Conservation (phyloP, 2,888 invertebrate genomes). For the Pandemis heparana region DNA sequence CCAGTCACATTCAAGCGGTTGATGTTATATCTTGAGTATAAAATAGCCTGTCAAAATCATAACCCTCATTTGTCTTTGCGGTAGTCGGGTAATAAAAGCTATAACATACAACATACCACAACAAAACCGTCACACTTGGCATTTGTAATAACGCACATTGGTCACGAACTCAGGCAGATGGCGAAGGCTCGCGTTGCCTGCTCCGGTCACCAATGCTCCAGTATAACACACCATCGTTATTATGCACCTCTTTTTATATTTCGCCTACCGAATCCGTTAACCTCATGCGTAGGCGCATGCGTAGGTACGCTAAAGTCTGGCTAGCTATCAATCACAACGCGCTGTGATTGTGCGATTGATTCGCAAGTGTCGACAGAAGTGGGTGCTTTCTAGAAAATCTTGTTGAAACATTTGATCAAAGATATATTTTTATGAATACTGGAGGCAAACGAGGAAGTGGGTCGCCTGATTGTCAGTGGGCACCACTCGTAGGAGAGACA, state of each 20-base stretch:
- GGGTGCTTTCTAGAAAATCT: conserved; percentile 15
- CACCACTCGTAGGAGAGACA: not conserved
- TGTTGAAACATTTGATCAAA: not conserved
- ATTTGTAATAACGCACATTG: too few relatives aligned
- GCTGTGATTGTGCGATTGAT: conserved; percentile 46
- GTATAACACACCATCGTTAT: not conserved
- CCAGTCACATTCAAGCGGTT: too few relatives aligned
- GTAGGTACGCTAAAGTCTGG: conserved; percentile 66
- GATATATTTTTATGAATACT: not conserved
- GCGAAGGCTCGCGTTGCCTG: too few relatives aligned
- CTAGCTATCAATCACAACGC: conserved; percentile 59
- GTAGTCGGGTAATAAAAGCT: too few relatives aligned
- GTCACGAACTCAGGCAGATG: too few relatives aligned
- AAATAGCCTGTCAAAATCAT: too few relatives aligned
- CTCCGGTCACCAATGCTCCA: not conserved
- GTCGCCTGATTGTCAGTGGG: too few relatives aligned
- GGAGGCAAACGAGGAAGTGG: too few relatives aligned
- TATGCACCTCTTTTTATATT: conserved; percentile 15
- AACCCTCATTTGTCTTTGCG: too few relatives aligned
- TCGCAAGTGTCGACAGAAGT: conserved; percentile 40
- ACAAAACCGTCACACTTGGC: too few relatives aligned
- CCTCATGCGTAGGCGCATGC: conserved; percentile 63
- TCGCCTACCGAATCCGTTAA: conserved; percentile 52
- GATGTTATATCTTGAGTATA: too few relatives aligned
- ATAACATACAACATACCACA: too few relatives aligned